Percentiles rank a stretch among this genome's conserved stretches.
Evolutionary conservation across 2,888 invertebrate species (phyloP).

Genomic region (Galerucella nymphaeae): DNA sequence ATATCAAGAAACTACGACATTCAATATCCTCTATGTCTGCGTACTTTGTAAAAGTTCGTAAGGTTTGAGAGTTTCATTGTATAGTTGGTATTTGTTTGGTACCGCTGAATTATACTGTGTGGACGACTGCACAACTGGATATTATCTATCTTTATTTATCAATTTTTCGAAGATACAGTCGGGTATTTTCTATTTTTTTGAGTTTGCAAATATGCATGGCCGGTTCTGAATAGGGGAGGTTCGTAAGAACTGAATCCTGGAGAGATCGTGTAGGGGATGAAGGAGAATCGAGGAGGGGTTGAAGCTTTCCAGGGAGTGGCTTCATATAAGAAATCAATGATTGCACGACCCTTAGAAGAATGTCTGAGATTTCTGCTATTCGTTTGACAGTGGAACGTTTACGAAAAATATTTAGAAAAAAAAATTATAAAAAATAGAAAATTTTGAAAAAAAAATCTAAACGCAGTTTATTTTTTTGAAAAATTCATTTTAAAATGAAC

Average conservation of each 20-base stretch:
- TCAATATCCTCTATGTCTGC: too few species aligned
- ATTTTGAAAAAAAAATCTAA: slow-evolving; percentile 27
- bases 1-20: too few species aligned
- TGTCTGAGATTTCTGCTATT: slow-evolving; percentile 45
- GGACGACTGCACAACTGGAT: too few species aligned
- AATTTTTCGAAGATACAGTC: too few species aligned
- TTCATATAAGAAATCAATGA: slow-evolving; percentile 63
- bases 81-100: too few species aligned
- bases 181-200: neutral
- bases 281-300: slow-evolving; percentile 56
- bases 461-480: neutral
- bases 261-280: slow-evolving; percentile 45
- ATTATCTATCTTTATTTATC: too few species aligned
- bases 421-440: slow-evolving; percentile 11
- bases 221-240: slow-evolving; percentile 42
- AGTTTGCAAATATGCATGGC: neutral
- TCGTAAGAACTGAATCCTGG: slow-evolving; percentile 47
- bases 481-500: neutral
- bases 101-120: too few species aligned
- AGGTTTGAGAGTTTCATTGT: too few species aligned
- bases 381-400: slow-evolving; percentile 17
- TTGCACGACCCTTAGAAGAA: slow-evolving; percentile 55
- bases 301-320: slow-evolving; percentile 58
- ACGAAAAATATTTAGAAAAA: slow-evolving; percentile 16
- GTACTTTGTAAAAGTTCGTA: too few species aligned